phyloP scores from a whole-genome alignment of 1,140 invertebrate species.

The Trigoniulus corallinus region DNA sequence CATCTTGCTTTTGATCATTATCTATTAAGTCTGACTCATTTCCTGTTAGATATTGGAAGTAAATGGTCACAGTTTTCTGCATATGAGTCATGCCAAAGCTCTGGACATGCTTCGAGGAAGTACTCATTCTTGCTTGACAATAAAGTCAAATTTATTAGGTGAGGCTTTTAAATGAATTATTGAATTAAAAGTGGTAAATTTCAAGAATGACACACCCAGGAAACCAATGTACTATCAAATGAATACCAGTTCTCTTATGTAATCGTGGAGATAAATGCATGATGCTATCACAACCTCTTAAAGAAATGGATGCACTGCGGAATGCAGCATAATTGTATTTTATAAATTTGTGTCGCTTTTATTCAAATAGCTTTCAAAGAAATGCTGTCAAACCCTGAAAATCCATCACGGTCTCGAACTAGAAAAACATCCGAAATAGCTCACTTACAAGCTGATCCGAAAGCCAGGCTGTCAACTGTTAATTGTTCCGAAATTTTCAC shows the following conservation, averaged over 20 bases:
- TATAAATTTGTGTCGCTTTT: too few relatives aligned
- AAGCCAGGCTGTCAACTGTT: constrained; percentile 20
- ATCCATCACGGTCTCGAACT: constrained; percentile 49
- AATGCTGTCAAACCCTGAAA: constrained; percentile 70
- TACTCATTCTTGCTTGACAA: constrained; percentile 88
- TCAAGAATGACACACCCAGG: constrained; percentile 11
- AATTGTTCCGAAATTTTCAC: constrained; percentile 18
- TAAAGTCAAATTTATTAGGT: constrained; percentile 88
- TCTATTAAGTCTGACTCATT: too few relatives aligned
- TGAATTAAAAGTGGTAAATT: constrained; percentile 1
- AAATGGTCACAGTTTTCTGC: constrained; percentile 89
- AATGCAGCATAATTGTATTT: too few relatives aligned
- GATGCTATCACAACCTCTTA: too few relatives aligned
- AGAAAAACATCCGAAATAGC: constrained; percentile 27
- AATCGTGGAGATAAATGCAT: too few relatives aligned
- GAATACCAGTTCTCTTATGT: too few relatives aligned
- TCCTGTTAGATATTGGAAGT: constrained; percentile 64
- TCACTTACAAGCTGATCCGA: constrained; percentile 20
- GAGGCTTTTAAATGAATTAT: constrained; percentile 11
- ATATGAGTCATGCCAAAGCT: constrained; percentile 72
- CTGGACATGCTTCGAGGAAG: constrained; percentile 81
- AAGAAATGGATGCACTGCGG: too few relatives aligned
- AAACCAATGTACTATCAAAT: constrained; percentile 3
- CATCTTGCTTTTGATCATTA: not conserved
- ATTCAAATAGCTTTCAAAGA: constrained; percentile 44